phyloP scores from a whole-genome alignment of 1,140 invertebrate genomes.

The Drosophila ogumai region DNA sequence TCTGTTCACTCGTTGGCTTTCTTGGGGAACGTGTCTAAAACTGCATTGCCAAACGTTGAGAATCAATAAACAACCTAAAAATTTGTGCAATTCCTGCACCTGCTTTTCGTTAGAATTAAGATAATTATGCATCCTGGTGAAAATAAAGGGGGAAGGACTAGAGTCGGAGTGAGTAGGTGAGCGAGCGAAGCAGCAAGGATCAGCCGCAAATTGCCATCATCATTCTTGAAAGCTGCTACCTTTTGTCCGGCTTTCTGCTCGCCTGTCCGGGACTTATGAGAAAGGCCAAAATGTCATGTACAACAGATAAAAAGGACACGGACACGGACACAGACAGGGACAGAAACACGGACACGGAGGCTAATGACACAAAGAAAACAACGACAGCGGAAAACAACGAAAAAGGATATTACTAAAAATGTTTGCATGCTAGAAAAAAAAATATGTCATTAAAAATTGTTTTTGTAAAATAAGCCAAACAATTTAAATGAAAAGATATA shows the following conservation, averaged over 20 bases:
- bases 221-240: constrained; percentile 70
- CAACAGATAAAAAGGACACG: constrained; percentile 76
- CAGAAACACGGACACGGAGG: constrained; percentile 51
- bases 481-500: no score
- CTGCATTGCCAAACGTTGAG: constrained; percentile 19
- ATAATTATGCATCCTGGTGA: constrained; percentile 58
- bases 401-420: constrained; percentile 13
- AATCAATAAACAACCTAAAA: not conserved
- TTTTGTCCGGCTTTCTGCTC: constrained; percentile 56
- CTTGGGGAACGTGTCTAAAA: constrained; percentile 32
- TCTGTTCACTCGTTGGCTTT: constrained; percentile 8
- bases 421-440: constrained; percentile 12
- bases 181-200: constrained; percentile 42
- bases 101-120: constrained; percentile 58
- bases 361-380: constrained; percentile 70
- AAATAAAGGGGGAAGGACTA: not conserved
- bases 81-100: constrained; percentile 5
- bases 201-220: constrained; percentile 80
- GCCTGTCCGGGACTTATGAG: constrained; percentile 71
- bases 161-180: no score
- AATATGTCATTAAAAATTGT: not conserved
- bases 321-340: constrained; percentile 1
- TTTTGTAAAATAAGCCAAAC: no score
- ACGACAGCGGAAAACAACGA: constrained; percentile 40
- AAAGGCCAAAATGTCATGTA: constrained; percentile 80